Percentiles rank a stretch among this genome's conserved stretches.
phyloP scores from a whole-genome alignment of 2,113 vertebrate species.

The Pteropus alecto region DNA sequence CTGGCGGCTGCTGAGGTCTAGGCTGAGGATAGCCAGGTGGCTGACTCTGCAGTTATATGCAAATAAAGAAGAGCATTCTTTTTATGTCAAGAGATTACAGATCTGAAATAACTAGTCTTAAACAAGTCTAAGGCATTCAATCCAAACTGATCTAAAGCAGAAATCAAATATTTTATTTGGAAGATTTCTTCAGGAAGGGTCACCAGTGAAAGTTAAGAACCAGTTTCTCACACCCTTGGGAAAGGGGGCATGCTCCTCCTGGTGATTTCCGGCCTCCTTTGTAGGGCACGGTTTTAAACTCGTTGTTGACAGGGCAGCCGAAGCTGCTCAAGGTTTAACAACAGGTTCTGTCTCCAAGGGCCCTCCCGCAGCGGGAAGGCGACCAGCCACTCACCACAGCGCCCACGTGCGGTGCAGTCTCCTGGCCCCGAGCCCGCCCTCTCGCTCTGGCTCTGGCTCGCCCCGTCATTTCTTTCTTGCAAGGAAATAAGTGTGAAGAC shows the following conservation, averaged over 20 bases:
- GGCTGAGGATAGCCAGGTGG: neutral
- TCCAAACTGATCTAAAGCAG: neutral
- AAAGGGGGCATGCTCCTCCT: neutral
- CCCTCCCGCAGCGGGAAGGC: no score
- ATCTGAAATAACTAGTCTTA: neutral
- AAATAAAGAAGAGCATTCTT: neutral
- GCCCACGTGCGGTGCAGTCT: slow-evolving; percentile 16
- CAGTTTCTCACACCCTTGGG: no score
- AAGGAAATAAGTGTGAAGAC: neutral
- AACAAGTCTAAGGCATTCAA: neutral
- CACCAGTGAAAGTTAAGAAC: neutral
- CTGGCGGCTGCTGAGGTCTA: neutral
- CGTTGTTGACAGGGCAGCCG: neutral
- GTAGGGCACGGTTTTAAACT: neutral
- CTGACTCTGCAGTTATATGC: neutral
- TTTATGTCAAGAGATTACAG: neutral
- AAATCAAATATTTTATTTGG: neutral
- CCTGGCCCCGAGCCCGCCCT: slow-evolving; percentile 87
- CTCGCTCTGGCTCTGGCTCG: slow-evolving; percentile 89
- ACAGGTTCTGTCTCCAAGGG: no score
- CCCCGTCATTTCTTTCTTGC: slow-evolving; percentile 84
- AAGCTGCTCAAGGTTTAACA: neutral
- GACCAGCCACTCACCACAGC: slow-evolving; percentile 73
- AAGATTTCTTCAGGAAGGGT: neutral
- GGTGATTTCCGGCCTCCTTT: neutral